phyloP scores from a whole-genome alignment of 2,113 vertebrate genomes.

The Oreotrochilus melanogaster region DNA sequence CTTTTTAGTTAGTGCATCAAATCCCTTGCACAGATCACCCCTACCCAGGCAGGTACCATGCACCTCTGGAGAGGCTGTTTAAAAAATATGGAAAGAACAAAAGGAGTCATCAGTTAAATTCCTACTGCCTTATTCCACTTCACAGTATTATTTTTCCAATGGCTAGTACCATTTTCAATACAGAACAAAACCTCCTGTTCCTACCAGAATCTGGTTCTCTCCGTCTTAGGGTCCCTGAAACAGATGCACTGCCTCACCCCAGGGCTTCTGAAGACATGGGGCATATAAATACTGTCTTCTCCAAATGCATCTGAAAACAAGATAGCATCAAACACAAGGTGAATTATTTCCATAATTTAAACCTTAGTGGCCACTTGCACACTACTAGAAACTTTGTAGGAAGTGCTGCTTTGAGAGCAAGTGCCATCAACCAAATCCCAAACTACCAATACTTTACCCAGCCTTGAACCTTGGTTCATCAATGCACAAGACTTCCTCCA shows the following conservation, averaged over 20 bases:
- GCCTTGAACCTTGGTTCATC: background rate
- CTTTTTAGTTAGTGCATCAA: background rate
- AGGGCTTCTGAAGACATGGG: background rate
- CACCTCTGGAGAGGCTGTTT: background rate
- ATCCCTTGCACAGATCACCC: rapidly evolving
- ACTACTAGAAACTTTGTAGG: background rate
- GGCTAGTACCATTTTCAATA: background rate
- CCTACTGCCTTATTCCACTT: background rate
- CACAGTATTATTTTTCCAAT: background rate
- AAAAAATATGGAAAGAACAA: background rate
- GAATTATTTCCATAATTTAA: background rate
- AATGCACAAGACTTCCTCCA: background rate
- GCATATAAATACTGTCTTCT: background rate
- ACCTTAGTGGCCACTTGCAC: no score
- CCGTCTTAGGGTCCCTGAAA: background rate
- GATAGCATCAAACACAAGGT: background rate
- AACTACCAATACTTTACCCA: background rate
- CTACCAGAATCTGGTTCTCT: background rate
- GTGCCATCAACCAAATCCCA: background rate
- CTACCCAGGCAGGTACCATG: background rate
- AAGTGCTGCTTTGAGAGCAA: background rate
- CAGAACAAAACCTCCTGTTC: background rate
- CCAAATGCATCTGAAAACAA: background rate
- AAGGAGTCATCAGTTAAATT: background rate
- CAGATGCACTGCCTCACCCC: background rate